Base-by-base conservation (phyloP, 2,113 vertebrate genomes). In the Toxotes jaculatrix region DNA sequence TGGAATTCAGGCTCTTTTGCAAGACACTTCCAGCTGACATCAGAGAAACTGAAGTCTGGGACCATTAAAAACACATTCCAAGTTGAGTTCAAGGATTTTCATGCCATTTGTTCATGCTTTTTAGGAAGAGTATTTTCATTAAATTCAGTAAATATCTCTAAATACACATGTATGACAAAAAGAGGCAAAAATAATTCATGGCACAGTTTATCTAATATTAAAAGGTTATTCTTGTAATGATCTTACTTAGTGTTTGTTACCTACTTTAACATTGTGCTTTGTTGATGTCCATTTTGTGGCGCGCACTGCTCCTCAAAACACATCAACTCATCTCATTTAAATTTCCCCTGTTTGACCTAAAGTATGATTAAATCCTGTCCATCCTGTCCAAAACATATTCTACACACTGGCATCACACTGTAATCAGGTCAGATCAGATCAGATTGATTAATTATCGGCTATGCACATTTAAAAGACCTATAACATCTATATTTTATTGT, bases 1-100 rank as follows among this genome's bases (percentile, higher is more conserved):
- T 60, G 71, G 76, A 77, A 75, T 74, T 82, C 74, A 17, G 80
- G 36, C 74, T 75, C 65, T 71, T 84, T 80, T 67, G 78, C 51
- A 9, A 83, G 78, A 36, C 19, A 49, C 85, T 87, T 89, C 74
- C 81, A 88, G 78, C 85, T 90, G 88, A 92, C 93, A 89, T 92
- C 75, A 91, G 74, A 92, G 85, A 34, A 82, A 64, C 68, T 72
- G 60, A 79, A 89, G 83, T 75, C 77, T 66, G 73, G 73, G 88
- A 74, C 86, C 85, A 89, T 91, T 91, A 91, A 92, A 89, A 89
- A 87, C 67, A 62, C 5, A 72, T 65, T 71, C 43, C 47, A 11
- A 82, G 73, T 78, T 45, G 23, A 84, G 62, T 87, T 84, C 55
- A 73, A 84, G 77, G 77, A 73, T 64, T 84, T 64, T 23, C 21